Evolutionary conservation across 2,888 invertebrate species (phyloP).

Genomic region (Galeopsomyia nigrocyanea): DNA sequence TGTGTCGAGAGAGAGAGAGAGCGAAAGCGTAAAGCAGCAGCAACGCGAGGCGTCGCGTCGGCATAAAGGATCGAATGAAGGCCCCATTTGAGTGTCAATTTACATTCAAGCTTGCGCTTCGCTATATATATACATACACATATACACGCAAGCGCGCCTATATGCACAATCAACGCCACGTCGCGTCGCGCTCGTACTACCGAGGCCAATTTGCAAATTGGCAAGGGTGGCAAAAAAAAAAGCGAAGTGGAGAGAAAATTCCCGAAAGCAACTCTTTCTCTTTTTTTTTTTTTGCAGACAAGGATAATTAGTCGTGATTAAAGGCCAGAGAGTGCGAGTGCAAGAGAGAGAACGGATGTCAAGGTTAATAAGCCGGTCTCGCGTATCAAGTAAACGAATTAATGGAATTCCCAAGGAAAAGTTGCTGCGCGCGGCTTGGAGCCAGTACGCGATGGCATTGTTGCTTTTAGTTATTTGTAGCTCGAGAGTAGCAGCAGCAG

Average conservation of each 20-base stretch:
- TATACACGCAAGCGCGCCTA: too few relatives aligned
- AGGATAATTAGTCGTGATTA: conserved; percentile 28
- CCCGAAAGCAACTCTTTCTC: not conserved
- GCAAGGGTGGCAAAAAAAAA: not conserved
- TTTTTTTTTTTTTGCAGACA: not conserved
- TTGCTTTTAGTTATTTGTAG: too few relatives aligned
- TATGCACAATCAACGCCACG: conserved; percentile 33
- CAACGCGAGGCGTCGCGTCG: not conserved
- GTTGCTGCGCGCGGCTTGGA: not conserved
- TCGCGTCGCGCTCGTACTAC: not conserved
- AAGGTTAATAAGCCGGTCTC: conserved; percentile 18
- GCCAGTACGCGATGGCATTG: not conserved
- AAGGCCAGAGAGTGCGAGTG: not conserved
- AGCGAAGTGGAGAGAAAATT: conserved; percentile 2
- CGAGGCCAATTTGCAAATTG: conserved; percentile 27
- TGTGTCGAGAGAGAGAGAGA: not conserved
- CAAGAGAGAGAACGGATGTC: too few relatives aligned
- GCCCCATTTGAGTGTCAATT: conserved; percentile 44
- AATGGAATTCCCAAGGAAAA: conserved; percentile 8
- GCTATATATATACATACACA: not conserved
- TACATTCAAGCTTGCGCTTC: conserved; percentile 33
- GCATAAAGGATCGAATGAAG: conserved; percentile 43
- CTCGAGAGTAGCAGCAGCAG: too few relatives aligned
- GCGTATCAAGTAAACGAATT: not conserved
- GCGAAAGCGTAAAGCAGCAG: not conserved